phyloP scores from a whole-genome alignment of 2,888 invertebrate species.

The Alloscopus bannaensis region DNA sequence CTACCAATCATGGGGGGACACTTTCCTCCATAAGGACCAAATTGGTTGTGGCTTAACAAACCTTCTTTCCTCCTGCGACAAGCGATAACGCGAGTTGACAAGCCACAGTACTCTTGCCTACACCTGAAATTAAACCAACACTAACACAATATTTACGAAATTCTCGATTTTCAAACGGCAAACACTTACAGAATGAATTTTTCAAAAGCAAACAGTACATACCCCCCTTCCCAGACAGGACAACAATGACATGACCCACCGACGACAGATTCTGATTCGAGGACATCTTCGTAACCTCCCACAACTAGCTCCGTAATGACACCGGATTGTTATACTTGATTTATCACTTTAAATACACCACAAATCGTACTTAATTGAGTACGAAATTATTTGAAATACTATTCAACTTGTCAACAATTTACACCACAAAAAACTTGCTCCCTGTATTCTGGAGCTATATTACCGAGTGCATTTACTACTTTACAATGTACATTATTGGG shows the following conservation, averaged over 20 bases:
- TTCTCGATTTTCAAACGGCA: neutral
- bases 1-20: neutral
- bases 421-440: too few species aligned
- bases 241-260: slow-evolving; percentile 90
- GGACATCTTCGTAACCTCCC: too few species aligned
- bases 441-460: too few species aligned
- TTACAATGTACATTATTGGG: too few species aligned
- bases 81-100: slow-evolving; percentile 93
- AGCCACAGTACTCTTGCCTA: slow-evolving; percentile 98
- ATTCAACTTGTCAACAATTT: too few species aligned
- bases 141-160: neutral
- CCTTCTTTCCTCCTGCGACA: slow-evolving; percentile 87
- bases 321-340: too few species aligned
- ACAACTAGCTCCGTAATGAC: too few species aligned
- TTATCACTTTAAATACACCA: too few species aligned
- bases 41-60: slow-evolving; percentile 75
- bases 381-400: too few species aligned
- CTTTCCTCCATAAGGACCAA: neutral
- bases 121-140: slow-evolving; percentile 75
- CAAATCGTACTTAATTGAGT: too few species aligned
- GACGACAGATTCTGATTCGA: slow-evolving; percentile 78
- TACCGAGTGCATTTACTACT: too few species aligned
- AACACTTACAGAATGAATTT: neutral
- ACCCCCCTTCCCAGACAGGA: slow-evolving; percentile 99
- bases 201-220: too few species aligned